Base-by-base conservation (phyloP, 2,113 vertebrate species). In the Acanthochromis polyacanthus region DNA sequence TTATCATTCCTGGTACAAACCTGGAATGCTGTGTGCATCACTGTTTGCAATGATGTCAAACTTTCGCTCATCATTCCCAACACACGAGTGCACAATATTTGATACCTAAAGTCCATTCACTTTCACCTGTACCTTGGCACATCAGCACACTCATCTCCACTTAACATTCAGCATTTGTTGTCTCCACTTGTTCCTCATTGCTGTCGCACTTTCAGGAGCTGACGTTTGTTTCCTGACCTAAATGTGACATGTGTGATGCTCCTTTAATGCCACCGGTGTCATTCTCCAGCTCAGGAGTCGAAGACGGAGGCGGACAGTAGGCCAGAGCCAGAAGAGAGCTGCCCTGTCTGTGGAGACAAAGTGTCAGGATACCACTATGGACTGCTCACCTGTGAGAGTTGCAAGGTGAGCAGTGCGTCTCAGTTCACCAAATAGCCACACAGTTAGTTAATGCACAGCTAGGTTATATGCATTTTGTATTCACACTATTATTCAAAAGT, bases 321-420 rank as follows among this genome's bases (percentile, higher is more conserved):
- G 63, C 15, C 69, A 32, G 66, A 86, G 51, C 55, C 73, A 16
- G 78, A 81, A 20, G 94, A 94, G 53, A 77, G 56, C 53, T 95
- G 95, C 71, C 95, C 95, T 2, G 59, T 95, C 59, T 95, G 95
- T 83, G 94, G 94, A 43, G 95, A 95, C 91, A 90, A 90, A 81
- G 93, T 95, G 68, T 95, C 95, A 3, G 95, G 95, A 53, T 95
- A 95, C 74, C 95, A 95, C 84, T 95, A 95, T 76, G 95, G 95
- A 32, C 91, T 95, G 53, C 93, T 94, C 59, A 95, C 95, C 28
- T 95, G 95, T 75, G 95, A 95, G 87, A 95, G 95, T 83, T 95
- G 95, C 85, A 95, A 95, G 94, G 95, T 93, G 88, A 84, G 22
- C 14, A 1, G 70, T 6, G 23, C 12, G 4, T 5, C 63, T 63